Percentiles rank a stretch among this genome's conserved stretches.
Evolutionary conservation across 2,113 vertebrate genomes (phyloP).

Genomic region (Saccopteryx bilineata): DNA sequence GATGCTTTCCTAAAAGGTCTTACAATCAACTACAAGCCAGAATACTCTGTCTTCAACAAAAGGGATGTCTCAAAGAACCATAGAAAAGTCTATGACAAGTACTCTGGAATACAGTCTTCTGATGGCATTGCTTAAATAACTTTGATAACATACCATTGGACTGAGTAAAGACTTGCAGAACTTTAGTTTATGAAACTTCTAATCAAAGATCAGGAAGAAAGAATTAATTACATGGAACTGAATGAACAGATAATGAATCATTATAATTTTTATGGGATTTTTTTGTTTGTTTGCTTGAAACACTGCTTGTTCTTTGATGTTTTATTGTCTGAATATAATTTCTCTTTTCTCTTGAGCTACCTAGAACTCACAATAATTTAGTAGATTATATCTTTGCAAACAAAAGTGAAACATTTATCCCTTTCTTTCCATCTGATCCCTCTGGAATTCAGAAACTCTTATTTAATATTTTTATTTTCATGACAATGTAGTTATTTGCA

Average conservation of each 20-base stretch:
- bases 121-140: not conserved
- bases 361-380: not conserved
- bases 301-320: not conserved
- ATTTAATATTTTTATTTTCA: constrained; percentile 27
- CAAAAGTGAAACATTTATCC: constrained; percentile 52
- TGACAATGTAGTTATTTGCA: not conserved
- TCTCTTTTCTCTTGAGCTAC: not conserved
- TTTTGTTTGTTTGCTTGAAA: not conserved
- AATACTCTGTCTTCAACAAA: constrained; percentile 10
- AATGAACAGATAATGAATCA: not conserved
- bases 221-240: not conserved
- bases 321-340: not conserved
- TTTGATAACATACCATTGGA: not conserved
- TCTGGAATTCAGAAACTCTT: constrained; percentile 30
- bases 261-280: not conserved
- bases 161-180: not conserved
- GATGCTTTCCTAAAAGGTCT: not conserved
- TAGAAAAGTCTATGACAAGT: not conserved
- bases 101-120: not conserved
- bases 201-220: not conserved
- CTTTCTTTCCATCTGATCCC: not conserved
- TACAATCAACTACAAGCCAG: not conserved
- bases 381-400: constrained; percentile 7
- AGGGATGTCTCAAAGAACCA: not conserved
- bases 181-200: not conserved